Conservation (phyloP, 2,797 vertebrate genomes). For the Tapera naevia region DNA sequence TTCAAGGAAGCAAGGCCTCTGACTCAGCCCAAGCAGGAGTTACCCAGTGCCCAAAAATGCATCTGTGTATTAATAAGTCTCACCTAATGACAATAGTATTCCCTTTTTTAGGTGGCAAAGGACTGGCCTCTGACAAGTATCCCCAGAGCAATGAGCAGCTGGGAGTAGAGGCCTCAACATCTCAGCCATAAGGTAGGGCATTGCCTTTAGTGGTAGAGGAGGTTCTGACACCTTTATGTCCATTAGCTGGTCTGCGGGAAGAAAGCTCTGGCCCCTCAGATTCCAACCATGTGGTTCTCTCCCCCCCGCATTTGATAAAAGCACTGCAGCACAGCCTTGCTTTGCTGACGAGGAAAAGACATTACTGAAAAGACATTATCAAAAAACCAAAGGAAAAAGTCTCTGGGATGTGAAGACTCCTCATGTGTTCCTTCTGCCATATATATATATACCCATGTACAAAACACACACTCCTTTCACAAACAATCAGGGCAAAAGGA, state of each 20-base stretch:
- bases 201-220: neutral
- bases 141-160: neutral
- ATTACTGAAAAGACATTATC: too few species aligned
- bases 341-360: neutral
- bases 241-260: neutral
- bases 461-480: neutral
- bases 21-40: neutral
- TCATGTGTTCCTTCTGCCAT: accelerated
- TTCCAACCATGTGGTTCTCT: neutral
- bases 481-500: neutral
- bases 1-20: neutral
- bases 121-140: neutral
- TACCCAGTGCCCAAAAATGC: accelerated
- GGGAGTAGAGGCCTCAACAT: neutral
- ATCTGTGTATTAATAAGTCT: neutral
- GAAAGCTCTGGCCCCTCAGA: neutral
- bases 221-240: neutral
- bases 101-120: neutral
- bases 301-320: neutral
- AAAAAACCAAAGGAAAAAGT: neutral
- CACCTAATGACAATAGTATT: accelerated
- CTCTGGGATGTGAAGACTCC: neutral
- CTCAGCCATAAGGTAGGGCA: neutral
- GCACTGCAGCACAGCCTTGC: neutral
- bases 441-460: neutral